Conservation (phyloP, 2,888 invertebrate genomes). For the Ditylenchus weischeri region DNA sequence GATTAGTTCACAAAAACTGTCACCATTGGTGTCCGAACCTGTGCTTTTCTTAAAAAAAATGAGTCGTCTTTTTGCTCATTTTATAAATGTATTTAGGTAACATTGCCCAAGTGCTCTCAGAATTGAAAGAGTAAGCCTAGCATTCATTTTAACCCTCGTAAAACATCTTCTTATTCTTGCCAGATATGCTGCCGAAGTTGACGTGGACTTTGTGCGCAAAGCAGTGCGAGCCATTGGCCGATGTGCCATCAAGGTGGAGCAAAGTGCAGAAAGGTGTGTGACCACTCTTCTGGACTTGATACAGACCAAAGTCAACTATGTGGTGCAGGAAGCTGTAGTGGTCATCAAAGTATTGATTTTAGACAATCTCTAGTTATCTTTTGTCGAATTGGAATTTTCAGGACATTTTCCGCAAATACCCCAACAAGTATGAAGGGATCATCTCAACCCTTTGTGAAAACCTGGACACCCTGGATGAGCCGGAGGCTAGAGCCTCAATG, state of each 20-base stretch:
- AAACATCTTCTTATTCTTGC: constrained; percentile 14
- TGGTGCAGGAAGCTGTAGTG: constrained; percentile 98
- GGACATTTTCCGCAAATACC: constrained; percentile 74
- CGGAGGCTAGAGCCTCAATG: constrained; percentile 72
- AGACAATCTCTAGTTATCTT: not conserved
- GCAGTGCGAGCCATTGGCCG: constrained; percentile 96
- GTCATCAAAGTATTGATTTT: constrained; percentile 75
- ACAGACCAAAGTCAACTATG: constrained; percentile 98
- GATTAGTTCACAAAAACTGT: too few relatives aligned
- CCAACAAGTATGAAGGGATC: constrained; percentile 98
- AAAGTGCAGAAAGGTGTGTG: constrained; percentile 95
- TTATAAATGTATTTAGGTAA: constrained; percentile 68
- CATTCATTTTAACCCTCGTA: constrained; percentile 1
- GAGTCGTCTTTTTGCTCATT: too few relatives aligned
- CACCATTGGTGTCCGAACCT: too few relatives aligned
- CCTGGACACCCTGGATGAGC: constrained; percentile 94
- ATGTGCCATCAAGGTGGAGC: constrained; percentile 86
- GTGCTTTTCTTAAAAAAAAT: too few relatives aligned
- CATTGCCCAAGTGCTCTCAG: constrained; percentile 94
- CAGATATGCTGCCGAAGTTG: constrained; percentile 90
- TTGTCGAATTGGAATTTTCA: constrained; percentile 29
- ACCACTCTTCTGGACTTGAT: constrained; percentile 93
- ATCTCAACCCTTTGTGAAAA: constrained; percentile 98
- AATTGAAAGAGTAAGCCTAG: constrained; percentile 77
- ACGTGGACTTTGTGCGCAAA: constrained; percentile 98